These are phyloP conservation scores for Aradus depressus DNA, from an alignment of 2,888 invertebrate species.

Conservation along the genomic window DNA sequence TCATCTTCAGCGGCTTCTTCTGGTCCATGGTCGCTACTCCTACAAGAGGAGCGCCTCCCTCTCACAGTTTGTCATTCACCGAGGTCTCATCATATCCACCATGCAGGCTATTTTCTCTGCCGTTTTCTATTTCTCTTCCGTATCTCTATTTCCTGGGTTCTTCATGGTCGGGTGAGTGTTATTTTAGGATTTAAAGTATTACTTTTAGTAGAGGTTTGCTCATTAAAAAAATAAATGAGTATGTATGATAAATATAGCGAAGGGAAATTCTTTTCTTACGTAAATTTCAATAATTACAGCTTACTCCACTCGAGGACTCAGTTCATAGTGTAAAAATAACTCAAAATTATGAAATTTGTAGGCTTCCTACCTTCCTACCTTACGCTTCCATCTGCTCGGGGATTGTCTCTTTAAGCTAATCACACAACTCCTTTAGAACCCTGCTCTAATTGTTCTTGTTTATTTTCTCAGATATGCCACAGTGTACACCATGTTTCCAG, in stretches of 20 bases:
- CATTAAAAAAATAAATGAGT: not conserved
- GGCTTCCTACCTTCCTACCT: no score
- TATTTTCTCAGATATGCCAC: constrained; percentile 68
- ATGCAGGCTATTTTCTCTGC: constrained; percentile 99
- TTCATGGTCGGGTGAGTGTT: constrained; percentile 80
- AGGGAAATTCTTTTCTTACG: no score
- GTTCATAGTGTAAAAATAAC: no score
- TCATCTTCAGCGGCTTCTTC: constrained; percentile 64
- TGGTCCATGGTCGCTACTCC: constrained; percentile 74
- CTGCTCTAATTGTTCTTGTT: not conserved
- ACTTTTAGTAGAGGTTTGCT: not conserved
- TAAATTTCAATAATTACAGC: no score
- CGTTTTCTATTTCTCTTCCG: constrained; percentile 96
- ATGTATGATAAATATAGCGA: no score
- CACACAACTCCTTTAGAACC: no score
- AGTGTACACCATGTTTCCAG: constrained; percentile 96
- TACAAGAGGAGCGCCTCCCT: constrained; percentile 94
- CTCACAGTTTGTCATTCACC: constrained; percentile 96
- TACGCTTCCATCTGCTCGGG: no score
- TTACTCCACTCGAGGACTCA: no score
- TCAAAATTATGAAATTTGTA: no score
- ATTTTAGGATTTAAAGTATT: not conserved
- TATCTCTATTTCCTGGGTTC: constrained; percentile 96
- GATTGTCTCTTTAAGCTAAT: no score
- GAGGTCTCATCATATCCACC: constrained; percentile 94